Evolutionary conservation across 2,797 vertebrate genomes (phyloP).

Genomic region (Gadopsis bispinosus): DNA sequence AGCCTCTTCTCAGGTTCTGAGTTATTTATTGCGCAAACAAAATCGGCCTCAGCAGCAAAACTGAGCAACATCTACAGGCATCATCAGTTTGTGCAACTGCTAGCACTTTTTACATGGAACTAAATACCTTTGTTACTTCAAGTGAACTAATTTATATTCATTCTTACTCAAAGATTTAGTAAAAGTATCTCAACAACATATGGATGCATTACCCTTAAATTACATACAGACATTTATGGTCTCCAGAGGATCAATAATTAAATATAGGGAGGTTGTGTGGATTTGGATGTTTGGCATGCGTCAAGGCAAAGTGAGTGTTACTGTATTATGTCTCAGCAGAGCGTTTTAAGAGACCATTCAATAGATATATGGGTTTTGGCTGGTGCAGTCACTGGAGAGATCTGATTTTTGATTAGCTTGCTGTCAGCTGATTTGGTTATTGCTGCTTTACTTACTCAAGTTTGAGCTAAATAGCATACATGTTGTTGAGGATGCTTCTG

Average conservation of each 20-base stretch:
- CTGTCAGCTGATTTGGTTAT: not conserved
- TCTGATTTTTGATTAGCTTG: not conserved
- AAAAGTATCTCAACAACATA: too few relatives aligned
- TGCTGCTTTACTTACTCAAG: not conserved
- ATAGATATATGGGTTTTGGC: not conserved
- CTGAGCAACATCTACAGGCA: not conserved
- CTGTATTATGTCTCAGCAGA: not conserved
- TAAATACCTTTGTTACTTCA: conserved; percentile 1
- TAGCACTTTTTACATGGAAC: not conserved
- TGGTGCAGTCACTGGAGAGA: not conserved
- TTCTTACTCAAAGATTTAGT: not conserved
- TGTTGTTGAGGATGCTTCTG: not conserved
- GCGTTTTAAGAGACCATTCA: not conserved
- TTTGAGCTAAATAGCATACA: conserved; percentile 5
- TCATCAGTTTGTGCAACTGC: not conserved
- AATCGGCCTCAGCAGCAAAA: not conserved
- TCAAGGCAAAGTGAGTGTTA: not conserved
- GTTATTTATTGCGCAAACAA: not conserved
- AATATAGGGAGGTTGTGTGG: too few relatives aligned
- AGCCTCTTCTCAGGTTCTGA: not conserved
- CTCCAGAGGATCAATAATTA: not conserved
- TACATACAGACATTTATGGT: not conserved
- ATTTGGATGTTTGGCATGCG: not conserved
- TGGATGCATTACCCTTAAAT: not conserved
- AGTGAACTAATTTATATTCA: too few relatives aligned